Conservation (phyloP, 2,797 vertebrate genomes). For the Neosilurus mollespiculum region DNA sequence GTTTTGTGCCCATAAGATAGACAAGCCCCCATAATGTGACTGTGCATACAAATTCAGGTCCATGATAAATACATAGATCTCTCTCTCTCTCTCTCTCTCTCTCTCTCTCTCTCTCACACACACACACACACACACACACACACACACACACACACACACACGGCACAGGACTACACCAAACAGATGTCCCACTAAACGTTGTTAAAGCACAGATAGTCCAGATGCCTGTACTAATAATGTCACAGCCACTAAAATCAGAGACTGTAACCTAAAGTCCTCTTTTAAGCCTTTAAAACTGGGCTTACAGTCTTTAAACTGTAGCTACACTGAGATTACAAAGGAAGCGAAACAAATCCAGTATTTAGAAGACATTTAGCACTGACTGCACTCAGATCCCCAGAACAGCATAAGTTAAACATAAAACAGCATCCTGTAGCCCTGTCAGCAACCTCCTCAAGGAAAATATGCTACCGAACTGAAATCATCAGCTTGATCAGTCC, state of each 20-base stretch:
- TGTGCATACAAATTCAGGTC: no score
- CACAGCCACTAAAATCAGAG: constrained; percentile 18
- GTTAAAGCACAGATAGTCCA: constrained; percentile 21
- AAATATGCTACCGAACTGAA: constrained; percentile 1
- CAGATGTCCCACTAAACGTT: constrained; percentile 39
- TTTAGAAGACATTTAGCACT: constrained; percentile 2
- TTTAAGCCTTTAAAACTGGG: not conserved
- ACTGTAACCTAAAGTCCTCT: constrained; percentile 6
- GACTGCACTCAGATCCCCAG: not conserved
- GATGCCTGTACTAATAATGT: constrained; percentile 32
- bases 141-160: not conserved
- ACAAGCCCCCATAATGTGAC: no score
- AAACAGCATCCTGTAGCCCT: not conserved
- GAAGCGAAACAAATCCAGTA: constrained; percentile 1
- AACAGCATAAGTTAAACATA: constrained; percentile 2
- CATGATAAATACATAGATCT: no score
- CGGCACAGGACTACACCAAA: constrained; percentile 14
- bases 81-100: no score
- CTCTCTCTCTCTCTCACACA: not conserved
- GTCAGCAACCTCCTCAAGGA: not conserved
- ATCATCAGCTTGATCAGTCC: constrained; percentile 14
- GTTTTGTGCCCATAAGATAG: no score
- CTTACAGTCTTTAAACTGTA: not conserved
- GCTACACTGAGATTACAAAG: not conserved
- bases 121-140: constrained; percentile 17